Evolutionary conservation across 2,888 invertebrate species (phyloP).

Genomic region (Agrilus biguttatus): DNA sequence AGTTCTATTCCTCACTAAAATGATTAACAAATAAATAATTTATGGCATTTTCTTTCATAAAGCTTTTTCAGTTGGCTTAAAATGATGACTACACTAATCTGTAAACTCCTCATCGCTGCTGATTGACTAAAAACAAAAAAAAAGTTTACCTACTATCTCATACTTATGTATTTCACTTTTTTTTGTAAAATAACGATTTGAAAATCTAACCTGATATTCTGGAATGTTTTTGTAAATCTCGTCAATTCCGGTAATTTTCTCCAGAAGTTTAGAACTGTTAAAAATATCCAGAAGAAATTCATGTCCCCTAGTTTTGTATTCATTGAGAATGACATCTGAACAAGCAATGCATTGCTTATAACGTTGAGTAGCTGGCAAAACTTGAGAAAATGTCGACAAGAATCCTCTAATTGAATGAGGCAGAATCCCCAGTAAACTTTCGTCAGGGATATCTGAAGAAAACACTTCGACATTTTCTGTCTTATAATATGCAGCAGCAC

Average conservation of each 20-base stretch:
- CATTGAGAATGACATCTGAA: conserved; percentile 43
- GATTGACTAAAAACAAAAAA: too few species aligned
- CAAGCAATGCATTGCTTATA: conserved; percentile 91
- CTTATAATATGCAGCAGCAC: conserved; percentile 52
- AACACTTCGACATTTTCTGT: conserved; percentile 20
- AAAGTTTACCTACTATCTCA: conserved; percentile 1
- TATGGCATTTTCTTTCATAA: too few species aligned
- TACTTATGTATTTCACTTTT: conserved; percentile 5
- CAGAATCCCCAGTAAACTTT: conserved; percentile 63
- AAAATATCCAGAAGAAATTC: conserved; percentile 68
- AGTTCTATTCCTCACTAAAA: too few species aligned
- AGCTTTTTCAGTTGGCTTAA: too few species aligned
- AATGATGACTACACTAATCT: too few species aligned
- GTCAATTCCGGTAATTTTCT: conserved; percentile 71
- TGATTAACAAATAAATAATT: too few species aligned
- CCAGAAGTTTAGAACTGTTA: conserved; percentile 66
- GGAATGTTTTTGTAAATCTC: conserved; percentile 36
- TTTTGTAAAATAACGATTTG: neutral
- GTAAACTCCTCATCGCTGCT: too few species aligned
- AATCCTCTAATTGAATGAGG: conserved; percentile 93
- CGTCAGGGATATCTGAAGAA: conserved; percentile 23
- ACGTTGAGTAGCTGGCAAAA: conserved; percentile 70
- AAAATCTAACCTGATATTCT: conserved; percentile 8
- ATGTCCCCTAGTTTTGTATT: conserved; percentile 41
- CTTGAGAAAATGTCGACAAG: conserved; percentile 65